Evolutionary conservation across 2,888 invertebrate species (phyloP).

Genomic region (Agrochola lota): DNA sequence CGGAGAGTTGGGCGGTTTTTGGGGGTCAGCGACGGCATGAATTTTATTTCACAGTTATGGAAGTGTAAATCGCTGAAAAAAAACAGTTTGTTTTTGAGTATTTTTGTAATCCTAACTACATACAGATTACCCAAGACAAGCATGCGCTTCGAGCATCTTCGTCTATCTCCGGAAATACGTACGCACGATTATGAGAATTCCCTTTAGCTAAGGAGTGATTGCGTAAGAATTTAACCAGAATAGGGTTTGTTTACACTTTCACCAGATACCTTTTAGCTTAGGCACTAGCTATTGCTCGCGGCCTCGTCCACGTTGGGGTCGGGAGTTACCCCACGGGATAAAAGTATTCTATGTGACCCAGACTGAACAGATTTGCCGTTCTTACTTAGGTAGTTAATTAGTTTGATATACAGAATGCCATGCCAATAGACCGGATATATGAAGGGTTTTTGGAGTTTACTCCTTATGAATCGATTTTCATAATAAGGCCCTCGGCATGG

Average conservation of each 20-base stretch:
- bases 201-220: too few species aligned
- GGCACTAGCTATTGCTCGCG: too few species aligned
- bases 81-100: background rate
- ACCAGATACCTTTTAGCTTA: too few species aligned
- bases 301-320: too few species aligned
- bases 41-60: constrained; percentile 11
- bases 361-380: too few species aligned
- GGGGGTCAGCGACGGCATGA: constrained; percentile 6
- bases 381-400: too few species aligned
- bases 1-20: background rate
- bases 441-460: background rate
- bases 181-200: background rate
- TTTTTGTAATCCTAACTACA: background rate
- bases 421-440: background rate
- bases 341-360: too few species aligned
- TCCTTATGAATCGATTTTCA: too few species aligned
- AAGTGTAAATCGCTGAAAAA: constrained; percentile 37
- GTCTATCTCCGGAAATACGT: background rate
- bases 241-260: too few species aligned
- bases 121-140: background rate
- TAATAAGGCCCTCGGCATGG: too few species aligned
- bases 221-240: too few species aligned
- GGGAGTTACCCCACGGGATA: too few species aligned
- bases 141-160: background rate
- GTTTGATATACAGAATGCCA: background rate